Conservation (phyloP, 2,797 vertebrate species). For the Anguilla anguilla region DNA sequence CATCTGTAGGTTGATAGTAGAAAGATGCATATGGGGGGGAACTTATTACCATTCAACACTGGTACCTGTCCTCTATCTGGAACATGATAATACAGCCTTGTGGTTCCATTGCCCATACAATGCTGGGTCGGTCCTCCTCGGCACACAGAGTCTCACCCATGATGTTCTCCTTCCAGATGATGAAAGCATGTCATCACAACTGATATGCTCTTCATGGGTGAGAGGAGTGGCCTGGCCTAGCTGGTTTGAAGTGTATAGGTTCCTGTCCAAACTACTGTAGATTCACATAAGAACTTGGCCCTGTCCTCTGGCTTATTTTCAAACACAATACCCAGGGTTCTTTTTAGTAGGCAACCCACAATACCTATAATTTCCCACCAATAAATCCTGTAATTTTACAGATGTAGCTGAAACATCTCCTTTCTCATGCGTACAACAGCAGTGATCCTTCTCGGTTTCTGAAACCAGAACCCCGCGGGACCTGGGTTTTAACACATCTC, state of each 20-base stretch:
- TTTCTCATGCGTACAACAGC: neutral
- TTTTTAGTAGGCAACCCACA: neutral
- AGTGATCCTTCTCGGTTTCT: neutral
- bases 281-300: neutral
- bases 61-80: constrained; percentile 1
- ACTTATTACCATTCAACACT: neutral
- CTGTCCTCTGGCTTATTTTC: neutral
- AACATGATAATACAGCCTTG: neutral
- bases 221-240: neutral
- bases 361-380: neutral
- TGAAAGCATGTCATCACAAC: neutral
- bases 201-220: neutral
- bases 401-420: neutral
- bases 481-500: constrained; percentile 19
- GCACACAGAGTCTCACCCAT: neutral
- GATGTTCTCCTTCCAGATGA: neutral
- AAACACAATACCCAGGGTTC: constrained; percentile 6
- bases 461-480: constrained; percentile 20
- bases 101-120: neutral
- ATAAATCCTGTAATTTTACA: constrained; percentile 3
- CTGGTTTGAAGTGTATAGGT: neutral
- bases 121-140: neutral
- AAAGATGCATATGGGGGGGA: neutral
- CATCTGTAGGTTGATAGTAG: neutral
- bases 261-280: neutral